These are phyloP conservation scores for Hydrozoanthus tunicans DNA, from an alignment of 64 coral and sea anemone species.

Conservation along the genomic window DNA sequence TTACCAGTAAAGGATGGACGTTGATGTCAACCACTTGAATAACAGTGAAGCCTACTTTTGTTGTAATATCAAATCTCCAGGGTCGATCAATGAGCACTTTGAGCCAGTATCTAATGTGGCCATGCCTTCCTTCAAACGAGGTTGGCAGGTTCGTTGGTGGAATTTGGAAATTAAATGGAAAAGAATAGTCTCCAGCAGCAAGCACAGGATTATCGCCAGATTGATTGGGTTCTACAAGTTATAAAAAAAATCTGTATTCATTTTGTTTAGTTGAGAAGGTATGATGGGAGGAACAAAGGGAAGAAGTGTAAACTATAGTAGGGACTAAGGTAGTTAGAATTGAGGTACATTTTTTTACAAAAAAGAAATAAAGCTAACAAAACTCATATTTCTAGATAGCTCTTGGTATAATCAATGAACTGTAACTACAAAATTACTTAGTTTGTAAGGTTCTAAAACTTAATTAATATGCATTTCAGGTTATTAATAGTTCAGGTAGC, in stretches of 20 bases:
- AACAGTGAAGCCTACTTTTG: constrained; percentile 76
- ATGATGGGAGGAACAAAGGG: too few species aligned
- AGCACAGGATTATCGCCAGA: constrained; percentile 86
- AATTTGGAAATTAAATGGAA: constrained; percentile 80
- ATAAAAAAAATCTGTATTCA: neutral
- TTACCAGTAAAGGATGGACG: constrained; percentile 61
- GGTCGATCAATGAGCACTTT: constrained; percentile 83
- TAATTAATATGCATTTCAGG: too few species aligned
- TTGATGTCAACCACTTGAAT: constrained; percentile 91
- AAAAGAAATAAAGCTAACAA: too few species aligned
- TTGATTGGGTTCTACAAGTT: constrained; percentile 58
- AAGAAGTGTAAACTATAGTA: too few species aligned
- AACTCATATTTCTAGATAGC: too few species aligned
- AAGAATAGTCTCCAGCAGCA: constrained; percentile 63
- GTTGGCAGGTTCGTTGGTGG: constrained; percentile 73
- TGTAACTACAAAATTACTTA: too few species aligned
- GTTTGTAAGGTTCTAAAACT: too few species aligned
- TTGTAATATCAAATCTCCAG: constrained; percentile 92
- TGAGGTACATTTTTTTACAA: too few species aligned
- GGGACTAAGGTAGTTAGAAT: too few species aligned
- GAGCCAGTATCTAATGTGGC: constrained; percentile 87
- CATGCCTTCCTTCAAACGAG: constrained; percentile 80
- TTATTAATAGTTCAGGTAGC: too few species aligned
- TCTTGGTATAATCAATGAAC: too few species aligned
- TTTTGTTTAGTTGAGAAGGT: neutral